Base-by-base conservation (phyloP, 2,113 vertebrate genomes). In the Hepsetus odoe region DNA sequence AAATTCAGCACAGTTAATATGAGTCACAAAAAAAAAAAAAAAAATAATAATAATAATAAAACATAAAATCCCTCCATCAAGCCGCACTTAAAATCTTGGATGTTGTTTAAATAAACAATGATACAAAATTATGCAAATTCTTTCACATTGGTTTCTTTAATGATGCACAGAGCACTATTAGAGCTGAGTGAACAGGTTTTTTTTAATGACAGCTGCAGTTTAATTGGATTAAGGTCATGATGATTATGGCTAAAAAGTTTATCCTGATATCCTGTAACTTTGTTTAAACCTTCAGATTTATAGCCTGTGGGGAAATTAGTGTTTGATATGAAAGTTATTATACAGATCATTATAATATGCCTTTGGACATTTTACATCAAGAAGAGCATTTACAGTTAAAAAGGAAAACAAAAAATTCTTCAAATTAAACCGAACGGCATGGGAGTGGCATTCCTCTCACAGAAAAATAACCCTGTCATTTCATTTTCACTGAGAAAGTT, bases 341-440 rank as follows among this genome's bases (percentile, higher is more conserved):
- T 83, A 87, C 78, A 73, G 20, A 72, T 88, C 82, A 83, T 74
- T 22, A 44, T 12, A 64, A 70, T 80, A 85, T 65, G 81, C 82
- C 80, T 84, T 49, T 40, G 62, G 84, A 80, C 76, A 78, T 85
- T 88, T 79, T 64, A 87, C 80, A 64, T 46, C 76, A 35, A 66
- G 77, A 81, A 82, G 68, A 71, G 6, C 44, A 74, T 80, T 82
- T 62, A 82, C 66, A 79, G 76, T 81, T 49, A 82, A 76, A 80
- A 81, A 5, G 82, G 70, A 81, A 69, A 61, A 30, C 70, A 40
- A 42, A 24, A 33, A 44, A 62, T 44, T 46, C 53, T 28, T 79
- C 16, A 49, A 33, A 67, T 32, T 66, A 62, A 49, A 55, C 28
- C 33, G 18, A 10, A 46, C 51, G 32, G 13, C 65, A 58, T 55